A percentile compares a stretch with the other conserved stretches of the same genome.
These are phyloP conservation scores for Exaiptasia diaphana DNA, from an alignment of 64 coral and sea anemone species.

Conservation along the genomic window DNA sequence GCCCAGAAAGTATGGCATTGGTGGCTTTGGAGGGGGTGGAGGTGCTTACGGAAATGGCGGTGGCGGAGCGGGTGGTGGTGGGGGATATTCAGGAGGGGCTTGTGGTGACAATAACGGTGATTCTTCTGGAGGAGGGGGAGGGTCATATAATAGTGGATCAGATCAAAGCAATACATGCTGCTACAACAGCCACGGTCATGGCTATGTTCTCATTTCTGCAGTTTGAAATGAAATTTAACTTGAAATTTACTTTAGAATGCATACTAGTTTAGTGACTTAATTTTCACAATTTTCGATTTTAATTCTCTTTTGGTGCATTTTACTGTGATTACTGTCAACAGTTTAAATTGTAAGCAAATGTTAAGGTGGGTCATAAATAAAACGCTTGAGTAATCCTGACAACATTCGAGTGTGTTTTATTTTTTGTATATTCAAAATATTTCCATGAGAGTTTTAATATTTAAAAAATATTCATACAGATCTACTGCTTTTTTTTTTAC, in stretches of 20 bases:
- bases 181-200: constrained; percentile 1
- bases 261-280: neutral
- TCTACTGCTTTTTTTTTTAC: no score
- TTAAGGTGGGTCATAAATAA: neutral
- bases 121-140: constrained; percentile 12
- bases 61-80: constrained; percentile 11
- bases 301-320: neutral
- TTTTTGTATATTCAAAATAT: no score
- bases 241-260: neutral
- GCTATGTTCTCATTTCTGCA: neutral
- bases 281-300: neutral
- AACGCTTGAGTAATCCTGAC: no score
- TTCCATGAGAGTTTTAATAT: no score
- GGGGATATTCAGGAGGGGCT: constrained; percentile 12
- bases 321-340: neutral
- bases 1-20: neutral
- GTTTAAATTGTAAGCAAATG: neutral
- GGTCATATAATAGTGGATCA: neutral
- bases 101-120: neutral
- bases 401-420: no score
- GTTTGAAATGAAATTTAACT: neutral
- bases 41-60: neutral
- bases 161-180: constrained; percentile 7
- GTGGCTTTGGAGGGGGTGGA: neutral
- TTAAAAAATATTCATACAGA: no score